Evolutionary conservation across 2,888 invertebrate species (phyloP).

Genomic region (Dascillus cervinus): DNA sequence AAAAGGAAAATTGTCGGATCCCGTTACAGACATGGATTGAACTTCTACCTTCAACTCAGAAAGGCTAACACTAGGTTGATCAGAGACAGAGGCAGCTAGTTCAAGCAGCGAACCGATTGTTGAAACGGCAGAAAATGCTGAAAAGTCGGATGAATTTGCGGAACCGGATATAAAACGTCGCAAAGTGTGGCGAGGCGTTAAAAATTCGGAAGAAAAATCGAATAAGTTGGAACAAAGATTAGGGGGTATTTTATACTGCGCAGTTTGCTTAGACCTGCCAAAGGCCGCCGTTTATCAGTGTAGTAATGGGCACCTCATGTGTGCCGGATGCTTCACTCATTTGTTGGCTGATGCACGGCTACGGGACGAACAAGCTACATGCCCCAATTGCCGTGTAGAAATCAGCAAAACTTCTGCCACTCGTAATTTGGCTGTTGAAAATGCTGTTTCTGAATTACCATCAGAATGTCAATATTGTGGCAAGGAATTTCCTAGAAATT

Average conservation of each 20-base stretch:
- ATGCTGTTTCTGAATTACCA: slow-evolving; percentile 89
- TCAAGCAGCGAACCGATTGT: slow-evolving; percentile 34
- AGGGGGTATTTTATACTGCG: slow-evolving; percentile 92
- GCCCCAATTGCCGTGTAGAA: slow-evolving; percentile 92
- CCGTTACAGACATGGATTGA: too few species aligned
- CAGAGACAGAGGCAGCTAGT: slow-evolving; percentile 36
- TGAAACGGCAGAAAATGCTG: slow-evolving; percentile 28
- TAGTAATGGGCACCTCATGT: slow-evolving; percentile 95
- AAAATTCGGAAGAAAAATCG: slow-evolving; percentile 11
- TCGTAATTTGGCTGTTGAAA: slow-evolving; percentile 90
- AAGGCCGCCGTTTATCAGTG: slow-evolving; percentile 90
- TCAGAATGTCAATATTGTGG: slow-evolving; percentile 86
- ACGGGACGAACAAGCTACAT: slow-evolving; percentile 86
- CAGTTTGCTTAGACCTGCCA: slow-evolving; percentile 92
- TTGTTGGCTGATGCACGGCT: slow-evolving; percentile 89
- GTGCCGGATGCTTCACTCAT: slow-evolving; percentile 93
- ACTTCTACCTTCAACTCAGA: too few species aligned
- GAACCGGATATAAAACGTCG: slow-evolving; percentile 40
- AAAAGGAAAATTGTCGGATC: too few species aligned
- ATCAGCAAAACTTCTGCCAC: slow-evolving; percentile 85
- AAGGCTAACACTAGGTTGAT: too few species aligned
- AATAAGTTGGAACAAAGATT: slow-evolving; percentile 85
- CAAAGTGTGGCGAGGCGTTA: slow-evolving; percentile 31
- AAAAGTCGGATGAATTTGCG: slow-evolving; percentile 35
- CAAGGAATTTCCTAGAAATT: slow-evolving; percentile 78